Evolutionary conservation across 1,140 invertebrate species (phyloP), one percentile per base, ranked within the genome.

Genomic region (Trichonephila clavipes): DNA sequence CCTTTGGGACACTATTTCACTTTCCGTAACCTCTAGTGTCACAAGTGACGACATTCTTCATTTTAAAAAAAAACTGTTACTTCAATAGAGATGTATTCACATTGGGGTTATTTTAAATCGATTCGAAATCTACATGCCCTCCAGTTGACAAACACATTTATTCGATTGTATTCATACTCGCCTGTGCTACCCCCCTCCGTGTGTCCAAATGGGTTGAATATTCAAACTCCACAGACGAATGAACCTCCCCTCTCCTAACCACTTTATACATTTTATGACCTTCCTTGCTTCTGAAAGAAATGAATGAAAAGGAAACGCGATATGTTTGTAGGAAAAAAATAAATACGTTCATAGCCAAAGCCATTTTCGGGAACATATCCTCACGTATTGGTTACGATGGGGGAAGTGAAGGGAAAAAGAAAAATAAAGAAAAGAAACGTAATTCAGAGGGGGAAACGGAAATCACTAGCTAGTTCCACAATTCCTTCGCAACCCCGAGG

Each of bases 401-500:
- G 14, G 28, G 18, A 19, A 18, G 34, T 18, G 18, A 16, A 40
- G 24, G 28, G 16, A 77, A 77, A 6, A 77, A 64, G 21, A 64
- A 21, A 77, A 72, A 72, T 24, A 72, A 77, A 34, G 16, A 34
- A 40, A 34, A 5, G 72, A 19, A 77, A 77, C 28, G 34, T 77
- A 77, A 77, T 77, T 77, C 72, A 77, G 72, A 77, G 10, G 72
- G 28, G 72, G 28, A 77, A 77, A 77, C 72, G 72, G 72, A 77
- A 77, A 77, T 77, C 72, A 77, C 72, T 77, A 77, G 72, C 72
- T 77, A 77, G 72, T 77, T 77, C 72, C 34, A 34, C 72, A 77
- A 77, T 77, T 40, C 72, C 72, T 7, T 34, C 16, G 10, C 72
- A 77, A 40, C 24, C 72, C 72, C 72, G 28, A 1, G 72, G 72